Conservation (phyloP, 2,888 invertebrate genomes). For the Drosophila helvetica region DNA sequence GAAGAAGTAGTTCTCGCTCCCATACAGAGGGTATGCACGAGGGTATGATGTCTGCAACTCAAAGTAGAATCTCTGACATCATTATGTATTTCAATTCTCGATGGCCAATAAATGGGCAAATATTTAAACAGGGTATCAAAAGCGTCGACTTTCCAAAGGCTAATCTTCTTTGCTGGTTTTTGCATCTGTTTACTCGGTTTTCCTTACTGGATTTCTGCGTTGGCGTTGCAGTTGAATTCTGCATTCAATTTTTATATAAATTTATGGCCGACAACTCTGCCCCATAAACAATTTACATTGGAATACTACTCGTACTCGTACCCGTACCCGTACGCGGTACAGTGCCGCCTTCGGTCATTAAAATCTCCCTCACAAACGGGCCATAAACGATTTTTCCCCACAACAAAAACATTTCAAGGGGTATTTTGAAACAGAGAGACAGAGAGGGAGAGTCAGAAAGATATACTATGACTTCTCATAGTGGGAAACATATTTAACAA, state of each 20-base stretch:
- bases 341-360: neutral
- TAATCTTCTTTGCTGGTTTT: constrained; percentile 1
- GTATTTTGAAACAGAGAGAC: too few relatives aligned
- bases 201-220: constrained; percentile 33
- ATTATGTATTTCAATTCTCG: too few relatives aligned
- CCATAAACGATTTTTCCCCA: neutral
- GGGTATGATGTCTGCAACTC: neutral
- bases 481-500: too few relatives aligned
- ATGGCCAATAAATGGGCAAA: constrained; percentile 8
- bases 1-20: neutral
- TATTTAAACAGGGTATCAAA: neutral
- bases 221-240: constrained; percentile 43
- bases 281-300: constrained; percentile 40
- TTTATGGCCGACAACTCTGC: constrained; percentile 32
- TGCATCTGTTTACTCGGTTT: constrained; percentile 32
- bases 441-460: too few relatives aligned
- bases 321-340: too few relatives aligned
- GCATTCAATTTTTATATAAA: constrained; percentile 43
- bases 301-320: too few relatives aligned
- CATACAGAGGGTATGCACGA: neutral
- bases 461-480: too few relatives aligned
- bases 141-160: neutral
- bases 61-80: too few relatives aligned
- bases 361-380: neutral
- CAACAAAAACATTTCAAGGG: neutral